Percentiles rank a stretch among this genome's conserved stretches.
phyloP scores from a whole-genome alignment of 2,797 vertebrate genomes.

The Scomberomorus guttatus region DNA sequence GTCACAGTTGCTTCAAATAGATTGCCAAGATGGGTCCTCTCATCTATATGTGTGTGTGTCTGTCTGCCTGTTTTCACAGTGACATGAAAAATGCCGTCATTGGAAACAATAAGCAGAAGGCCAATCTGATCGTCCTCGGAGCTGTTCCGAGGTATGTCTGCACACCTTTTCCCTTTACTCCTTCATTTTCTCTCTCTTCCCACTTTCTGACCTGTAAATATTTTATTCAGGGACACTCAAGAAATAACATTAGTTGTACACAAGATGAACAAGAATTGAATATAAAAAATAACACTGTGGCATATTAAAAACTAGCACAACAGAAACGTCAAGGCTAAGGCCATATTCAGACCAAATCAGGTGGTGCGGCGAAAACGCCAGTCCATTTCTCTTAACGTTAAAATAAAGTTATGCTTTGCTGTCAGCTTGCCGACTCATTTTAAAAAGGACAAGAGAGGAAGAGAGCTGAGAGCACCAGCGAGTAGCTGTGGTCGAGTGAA shows the following conservation, averaged over 20 bases:
- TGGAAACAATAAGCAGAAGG: slow-evolving; percentile 99
- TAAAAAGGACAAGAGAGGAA: too few relatives aligned
- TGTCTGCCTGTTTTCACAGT: slow-evolving; percentile 85
- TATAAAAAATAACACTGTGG: not conserved
- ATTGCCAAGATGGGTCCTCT: not conserved
- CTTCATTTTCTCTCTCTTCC: not conserved
- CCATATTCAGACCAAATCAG: too few relatives aligned
- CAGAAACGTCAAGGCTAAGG: not conserved
- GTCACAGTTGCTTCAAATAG: not conserved
- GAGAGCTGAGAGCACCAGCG: too few relatives aligned
- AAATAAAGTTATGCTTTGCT: too few relatives aligned
- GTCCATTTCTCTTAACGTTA: too few relatives aligned
- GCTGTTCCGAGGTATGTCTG: slow-evolving; percentile 94
- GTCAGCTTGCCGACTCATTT: too few relatives aligned
- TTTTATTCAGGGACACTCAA: not conserved
- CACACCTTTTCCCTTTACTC: not conserved
- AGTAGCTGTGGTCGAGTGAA: too few relatives aligned
- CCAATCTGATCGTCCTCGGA: slow-evolving; percentile 99
- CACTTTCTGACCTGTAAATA: not conserved
- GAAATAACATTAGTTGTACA: not conserved
- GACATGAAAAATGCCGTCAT: slow-evolving; percentile 99
- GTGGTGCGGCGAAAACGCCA: too few relatives aligned
- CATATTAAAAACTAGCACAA: not conserved
- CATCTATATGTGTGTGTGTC: not conserved
- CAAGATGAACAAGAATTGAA: not conserved